These are phyloP conservation scores for Trachurus trachurus DNA, from an alignment of 2,797 vertebrate species.

Conservation along the genomic window DNA sequence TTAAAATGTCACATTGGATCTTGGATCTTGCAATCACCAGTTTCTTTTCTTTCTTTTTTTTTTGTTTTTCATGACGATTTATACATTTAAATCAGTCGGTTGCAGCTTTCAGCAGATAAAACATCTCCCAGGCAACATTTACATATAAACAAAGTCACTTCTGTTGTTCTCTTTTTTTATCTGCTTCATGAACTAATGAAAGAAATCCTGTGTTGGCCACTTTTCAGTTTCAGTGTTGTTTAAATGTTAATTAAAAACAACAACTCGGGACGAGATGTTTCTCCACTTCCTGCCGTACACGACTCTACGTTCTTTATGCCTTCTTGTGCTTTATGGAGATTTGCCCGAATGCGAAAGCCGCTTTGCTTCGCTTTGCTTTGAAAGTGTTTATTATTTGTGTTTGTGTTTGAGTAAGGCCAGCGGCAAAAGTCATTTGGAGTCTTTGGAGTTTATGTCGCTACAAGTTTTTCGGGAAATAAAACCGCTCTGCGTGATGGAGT, in stretches of 20 bases:
- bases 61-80: too few species aligned
- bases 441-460: conserved; percentile 90
- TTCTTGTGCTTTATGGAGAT: conserved; percentile 67
- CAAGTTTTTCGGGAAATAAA: conserved; percentile 92
- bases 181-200: conserved; percentile 12
- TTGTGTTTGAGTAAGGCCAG: conserved; percentile 77
- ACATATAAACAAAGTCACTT: neutral
- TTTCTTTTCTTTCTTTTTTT: too few species aligned
- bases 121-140: neutral
- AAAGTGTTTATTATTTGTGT: conserved; percentile 65
- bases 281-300: conserved; percentile 27
- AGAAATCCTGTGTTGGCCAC: neutral
- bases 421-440: conserved; percentile 80
- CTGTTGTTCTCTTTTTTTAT: neutral
- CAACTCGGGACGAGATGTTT: conserved; percentile 1
- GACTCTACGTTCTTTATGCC: conserved; percentile 34
- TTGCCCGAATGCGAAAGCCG: conserved; percentile 31
- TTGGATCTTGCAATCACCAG: too few species aligned
- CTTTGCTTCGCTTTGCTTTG: conserved; percentile 61
- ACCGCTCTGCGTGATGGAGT: conserved; percentile 93
- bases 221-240: conserved; percentile 32
- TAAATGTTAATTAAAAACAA: conserved; percentile 19
- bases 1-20: neutral
- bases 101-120: neutral
- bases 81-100: too few species aligned